Evolutionary conservation across 2,797 vertebrate genomes (phyloP).

Genomic region (Merluccius polli): DNA sequence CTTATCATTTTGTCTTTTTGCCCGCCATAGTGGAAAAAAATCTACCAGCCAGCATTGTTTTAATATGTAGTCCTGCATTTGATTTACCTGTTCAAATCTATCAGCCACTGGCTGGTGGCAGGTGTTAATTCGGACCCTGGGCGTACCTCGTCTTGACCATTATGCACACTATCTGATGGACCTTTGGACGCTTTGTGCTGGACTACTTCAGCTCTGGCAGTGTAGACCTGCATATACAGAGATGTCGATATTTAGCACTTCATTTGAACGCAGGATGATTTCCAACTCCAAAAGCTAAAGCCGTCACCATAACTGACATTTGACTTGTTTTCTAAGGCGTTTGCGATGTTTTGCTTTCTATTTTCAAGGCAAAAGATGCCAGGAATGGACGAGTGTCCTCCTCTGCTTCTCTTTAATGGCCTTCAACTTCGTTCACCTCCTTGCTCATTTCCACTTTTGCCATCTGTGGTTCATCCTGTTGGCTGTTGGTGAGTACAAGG

Average conservation of each 20-base stretch:
- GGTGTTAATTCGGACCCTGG: no score
- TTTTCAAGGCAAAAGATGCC: conserved; percentile 86
- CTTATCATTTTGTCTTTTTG: no score
- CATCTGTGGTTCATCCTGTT: conserved; percentile 80
- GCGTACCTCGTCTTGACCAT: neutral
- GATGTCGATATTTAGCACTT: neutral
- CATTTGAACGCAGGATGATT: neutral
- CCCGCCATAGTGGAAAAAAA: no score
- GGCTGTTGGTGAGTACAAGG: conserved; percentile 79
- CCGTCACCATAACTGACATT: neutral
- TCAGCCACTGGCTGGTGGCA: no score
- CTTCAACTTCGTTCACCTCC: conserved; percentile 88
- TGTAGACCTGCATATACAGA: neutral
- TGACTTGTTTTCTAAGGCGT: neutral
- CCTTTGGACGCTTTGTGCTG: neutral
- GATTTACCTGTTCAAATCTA: no score
- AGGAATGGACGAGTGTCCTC: conserved; percentile 91
- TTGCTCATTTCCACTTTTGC: conserved; percentile 85
- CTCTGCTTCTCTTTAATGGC: conserved; percentile 91
- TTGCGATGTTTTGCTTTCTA: conserved; percentile 14
- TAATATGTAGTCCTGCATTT: no score
- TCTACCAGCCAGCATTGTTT: no score
- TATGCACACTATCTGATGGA: neutral
- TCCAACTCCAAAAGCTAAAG: neutral
- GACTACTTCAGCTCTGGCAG: neutral